A percentile compares a stretch with the other conserved stretches of the same genome.
Conservation (phyloP, 2,797 vertebrate genomes). For the Agapornis canus region DNA sequence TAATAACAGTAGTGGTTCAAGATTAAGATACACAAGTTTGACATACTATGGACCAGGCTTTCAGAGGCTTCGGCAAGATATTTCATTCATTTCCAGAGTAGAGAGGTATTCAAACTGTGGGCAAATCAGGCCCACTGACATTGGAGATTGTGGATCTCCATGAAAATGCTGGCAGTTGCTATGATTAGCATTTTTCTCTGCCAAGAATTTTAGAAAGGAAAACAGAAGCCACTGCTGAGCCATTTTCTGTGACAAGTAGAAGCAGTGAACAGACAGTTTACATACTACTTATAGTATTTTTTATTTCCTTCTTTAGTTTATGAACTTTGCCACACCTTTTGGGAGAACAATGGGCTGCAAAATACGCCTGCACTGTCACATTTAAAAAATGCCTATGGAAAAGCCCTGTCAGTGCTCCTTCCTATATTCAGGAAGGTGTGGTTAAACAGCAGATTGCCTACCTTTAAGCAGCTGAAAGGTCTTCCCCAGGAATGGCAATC, state of each 20-base stretch:
- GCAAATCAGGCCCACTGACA: background rate
- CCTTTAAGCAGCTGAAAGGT: constrained; percentile 2
- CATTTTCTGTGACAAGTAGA: background rate
- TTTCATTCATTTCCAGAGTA: background rate
- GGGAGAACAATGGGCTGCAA: constrained; percentile 28
- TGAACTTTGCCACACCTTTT: constrained; percentile 53
- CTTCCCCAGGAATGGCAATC: background rate
- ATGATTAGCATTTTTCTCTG: background rate
- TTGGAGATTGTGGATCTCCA: background rate
- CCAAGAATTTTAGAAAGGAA: background rate
- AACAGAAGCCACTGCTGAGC: background rate
- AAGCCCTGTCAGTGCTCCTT: background rate
- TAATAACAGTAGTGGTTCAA: background rate
- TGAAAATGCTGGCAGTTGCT: background rate
- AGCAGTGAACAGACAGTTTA: background rate
- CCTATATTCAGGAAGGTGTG: constrained; percentile 28
- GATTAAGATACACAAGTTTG: background rate
- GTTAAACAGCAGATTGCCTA: background rate
- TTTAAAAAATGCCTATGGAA: constrained; percentile 42
- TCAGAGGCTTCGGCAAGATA: background rate
- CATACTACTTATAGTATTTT: background rate
- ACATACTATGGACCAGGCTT: background rate
- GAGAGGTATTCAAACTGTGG: background rate
- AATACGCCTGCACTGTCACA: constrained; percentile 34
- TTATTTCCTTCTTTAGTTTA: constrained; percentile 26